Evolutionary conservation across 1,140 invertebrate species (phyloP).

Genomic region (Drosophila ambigua): DNA sequence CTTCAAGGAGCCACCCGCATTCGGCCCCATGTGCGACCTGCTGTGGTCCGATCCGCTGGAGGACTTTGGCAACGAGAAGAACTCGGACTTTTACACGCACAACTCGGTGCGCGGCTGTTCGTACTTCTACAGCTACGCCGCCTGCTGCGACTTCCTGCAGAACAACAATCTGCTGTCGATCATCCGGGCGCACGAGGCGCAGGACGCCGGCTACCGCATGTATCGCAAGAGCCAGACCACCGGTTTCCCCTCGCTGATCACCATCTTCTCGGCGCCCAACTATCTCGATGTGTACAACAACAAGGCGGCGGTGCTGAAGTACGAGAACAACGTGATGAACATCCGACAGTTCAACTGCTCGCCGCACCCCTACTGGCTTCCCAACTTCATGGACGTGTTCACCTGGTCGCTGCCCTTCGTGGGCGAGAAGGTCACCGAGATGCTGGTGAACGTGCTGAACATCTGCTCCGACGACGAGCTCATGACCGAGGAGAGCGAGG

Average conservation of each 20-base stretch:
- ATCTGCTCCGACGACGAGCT: constrained; percentile 99
- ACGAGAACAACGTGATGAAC: constrained; percentile 99
- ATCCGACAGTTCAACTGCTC: constrained; percentile 99
- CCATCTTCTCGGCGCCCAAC: constrained; percentile 99
- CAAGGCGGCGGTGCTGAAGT: constrained; percentile 99
- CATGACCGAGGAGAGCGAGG: constrained; percentile 98
- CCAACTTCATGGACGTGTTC: constrained; percentile 99
- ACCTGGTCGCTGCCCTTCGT: constrained; percentile 99
- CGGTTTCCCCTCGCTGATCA: constrained; percentile 99
- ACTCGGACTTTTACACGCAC: constrained; percentile 99
- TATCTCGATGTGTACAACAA: constrained; percentile 99
- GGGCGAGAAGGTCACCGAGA: constrained; percentile 99
- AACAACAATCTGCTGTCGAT: constrained; percentile 99
- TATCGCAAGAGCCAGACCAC: constrained; percentile 99
- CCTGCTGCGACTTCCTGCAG: constrained; percentile 99
- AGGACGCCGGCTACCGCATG: constrained; percentile 99
- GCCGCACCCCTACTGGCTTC: constrained; percentile 99
- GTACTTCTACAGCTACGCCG: constrained; percentile 99
- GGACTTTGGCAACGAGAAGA: constrained; percentile 99
- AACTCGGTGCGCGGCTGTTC: constrained; percentile 99
- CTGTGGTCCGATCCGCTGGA: constrained; percentile 99
- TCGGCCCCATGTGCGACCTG: constrained; percentile 99
- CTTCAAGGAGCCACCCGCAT: constrained; percentile 99
- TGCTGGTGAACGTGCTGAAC: constrained; percentile 99
- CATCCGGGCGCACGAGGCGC: constrained; percentile 99